A percentile compares a stretch with the other conserved stretches of the same genome.
Conservation (phyloP, 2,888 invertebrate genomes). For the Leptinotarsa tumamoca region DNA sequence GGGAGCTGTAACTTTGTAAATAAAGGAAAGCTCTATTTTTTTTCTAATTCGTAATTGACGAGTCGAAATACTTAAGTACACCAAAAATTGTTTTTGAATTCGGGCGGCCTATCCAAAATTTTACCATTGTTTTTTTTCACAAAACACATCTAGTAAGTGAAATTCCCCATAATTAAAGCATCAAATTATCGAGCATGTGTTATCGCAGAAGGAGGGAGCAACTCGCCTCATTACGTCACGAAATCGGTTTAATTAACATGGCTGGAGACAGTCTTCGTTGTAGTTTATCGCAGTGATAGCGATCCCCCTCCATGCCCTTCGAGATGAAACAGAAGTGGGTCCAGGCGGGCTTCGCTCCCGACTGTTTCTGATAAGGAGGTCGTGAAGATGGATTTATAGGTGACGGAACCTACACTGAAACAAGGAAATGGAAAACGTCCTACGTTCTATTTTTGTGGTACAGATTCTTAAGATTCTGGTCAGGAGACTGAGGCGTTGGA, state of each 20-base stretch:
- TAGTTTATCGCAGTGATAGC: conserved; percentile 38
- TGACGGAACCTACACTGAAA: not conserved
- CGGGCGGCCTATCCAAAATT: too few species aligned
- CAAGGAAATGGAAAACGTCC: not conserved
- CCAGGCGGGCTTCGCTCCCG: not conserved
- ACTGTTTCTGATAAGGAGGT: conserved; percentile 5
- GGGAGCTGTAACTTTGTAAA: too few species aligned
- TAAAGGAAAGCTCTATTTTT: too few species aligned
- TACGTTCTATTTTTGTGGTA: not conserved
- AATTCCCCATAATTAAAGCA: too few species aligned
- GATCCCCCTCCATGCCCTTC: conserved; percentile 10
- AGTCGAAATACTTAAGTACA: too few species aligned
- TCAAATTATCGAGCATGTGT: conserved; percentile 11
- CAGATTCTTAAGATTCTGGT: not conserved
- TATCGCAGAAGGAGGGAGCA: conserved; percentile 30
- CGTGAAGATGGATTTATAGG: not conserved
- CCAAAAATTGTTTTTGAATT: too few species aligned
- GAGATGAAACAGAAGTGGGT: conserved; percentile 1
- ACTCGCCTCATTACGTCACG: conserved; percentile 33
- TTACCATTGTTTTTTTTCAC: too few species aligned
- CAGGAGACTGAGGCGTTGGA: too few species aligned
- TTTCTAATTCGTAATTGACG: too few species aligned
- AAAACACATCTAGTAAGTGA: conserved; percentile 12
- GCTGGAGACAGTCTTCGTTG: conserved; percentile 28
- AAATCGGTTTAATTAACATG: conserved; percentile 44